Percentiles rank a stretch among this genome's conserved stretches.
phyloP scores from a whole-genome alignment of 2,888 invertebrate genomes.

The Phaedon cochleariae region DNA sequence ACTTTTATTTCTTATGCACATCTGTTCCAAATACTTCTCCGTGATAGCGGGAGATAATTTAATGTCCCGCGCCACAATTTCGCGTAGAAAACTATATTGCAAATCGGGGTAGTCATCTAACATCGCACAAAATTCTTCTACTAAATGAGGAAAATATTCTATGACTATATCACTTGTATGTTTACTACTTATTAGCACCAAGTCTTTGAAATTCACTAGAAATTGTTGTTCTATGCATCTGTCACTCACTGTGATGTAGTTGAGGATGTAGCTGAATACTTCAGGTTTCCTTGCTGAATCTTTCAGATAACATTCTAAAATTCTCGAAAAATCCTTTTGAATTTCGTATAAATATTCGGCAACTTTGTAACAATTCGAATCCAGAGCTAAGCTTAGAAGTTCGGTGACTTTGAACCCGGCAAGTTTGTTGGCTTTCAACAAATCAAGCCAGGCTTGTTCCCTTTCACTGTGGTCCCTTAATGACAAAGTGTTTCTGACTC shows the following conservation, averaged over 20 bases:
- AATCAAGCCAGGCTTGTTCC: slow-evolving; percentile 77
- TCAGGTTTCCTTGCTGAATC: slow-evolving; percentile 71
- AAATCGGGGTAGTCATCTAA: slow-evolving; percentile 61
- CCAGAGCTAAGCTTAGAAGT: slow-evolving; percentile 69
- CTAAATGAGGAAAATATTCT: slow-evolving; percentile 64
- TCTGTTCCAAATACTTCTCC: slow-evolving; percentile 70
- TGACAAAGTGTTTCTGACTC: slow-evolving; percentile 50
- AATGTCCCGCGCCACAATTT: slow-evolving; percentile 61
- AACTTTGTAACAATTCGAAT: slow-evolving; percentile 75
- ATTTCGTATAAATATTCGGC: slow-evolving; percentile 75
- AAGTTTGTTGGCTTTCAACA: slow-evolving; percentile 71
- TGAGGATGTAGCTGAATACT: slow-evolving; percentile 68
- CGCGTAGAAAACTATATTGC: slow-evolving; percentile 68
- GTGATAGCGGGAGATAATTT: slow-evolving; percentile 63
- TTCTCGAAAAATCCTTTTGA: slow-evolving; percentile 67
- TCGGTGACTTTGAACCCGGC: slow-evolving; percentile 67
- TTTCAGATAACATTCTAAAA: slow-evolving; percentile 73
- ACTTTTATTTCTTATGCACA: slow-evolving; percentile 67
- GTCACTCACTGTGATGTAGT: slow-evolving; percentile 59
- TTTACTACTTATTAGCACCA: slow-evolving; percentile 69
- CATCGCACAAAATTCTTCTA: slow-evolving; percentile 62
- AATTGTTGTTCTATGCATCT: slow-evolving; percentile 64
- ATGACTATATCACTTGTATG: slow-evolving; percentile 71
- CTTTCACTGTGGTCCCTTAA: slow-evolving; percentile 70
- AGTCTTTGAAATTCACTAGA: slow-evolving; percentile 61